These are phyloP conservation scores for Hirtodrosophila trivittata DNA, from an alignment of 2,888 invertebrate species.

Conservation along the genomic window DNA sequence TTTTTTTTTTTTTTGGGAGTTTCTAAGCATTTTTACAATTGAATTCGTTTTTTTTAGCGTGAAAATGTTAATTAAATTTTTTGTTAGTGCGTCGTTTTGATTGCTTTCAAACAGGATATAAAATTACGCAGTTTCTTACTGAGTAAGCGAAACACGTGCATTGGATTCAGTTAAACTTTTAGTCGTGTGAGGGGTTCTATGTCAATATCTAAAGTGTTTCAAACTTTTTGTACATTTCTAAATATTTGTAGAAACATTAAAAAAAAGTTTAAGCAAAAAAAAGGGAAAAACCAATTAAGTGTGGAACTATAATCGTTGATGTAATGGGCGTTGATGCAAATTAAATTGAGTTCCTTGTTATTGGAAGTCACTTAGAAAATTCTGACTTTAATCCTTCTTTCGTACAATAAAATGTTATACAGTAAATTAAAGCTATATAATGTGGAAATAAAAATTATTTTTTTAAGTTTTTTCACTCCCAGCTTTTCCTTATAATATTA, in stretches of 20 bases:
- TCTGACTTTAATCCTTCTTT: no score
- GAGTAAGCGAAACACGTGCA: slow-evolving; percentile 28
- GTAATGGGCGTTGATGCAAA: no score
- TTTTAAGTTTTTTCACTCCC: no score
- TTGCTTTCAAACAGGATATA: slow-evolving; percentile 25
- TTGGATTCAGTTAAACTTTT: slow-evolving; percentile 2
- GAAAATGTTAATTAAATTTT: slow-evolving; percentile 70
- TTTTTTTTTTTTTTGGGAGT: slow-evolving; percentile 25
- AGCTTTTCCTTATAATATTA: no score
- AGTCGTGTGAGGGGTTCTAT: neutral
- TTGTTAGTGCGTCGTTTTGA: slow-evolving; percentile 63
- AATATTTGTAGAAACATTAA: slow-evolving; percentile 17
- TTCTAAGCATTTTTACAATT: slow-evolving; percentile 46
- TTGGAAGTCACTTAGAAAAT: no score
- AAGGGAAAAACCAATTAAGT: no score
- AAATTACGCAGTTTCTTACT: slow-evolving; percentile 53
- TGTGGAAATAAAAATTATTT: no score
- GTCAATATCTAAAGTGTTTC: neutral
- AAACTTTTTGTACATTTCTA: neutral
- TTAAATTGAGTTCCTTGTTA: no score
- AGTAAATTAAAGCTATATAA: no score
- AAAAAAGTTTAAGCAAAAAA: no score
- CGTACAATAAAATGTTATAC: no score
- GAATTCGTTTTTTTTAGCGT: slow-evolving; percentile 28
- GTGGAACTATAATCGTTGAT: no score